Conservation (phyloP, 2,888 invertebrate genomes). For the Ommatoiulus sabulosus region DNA sequence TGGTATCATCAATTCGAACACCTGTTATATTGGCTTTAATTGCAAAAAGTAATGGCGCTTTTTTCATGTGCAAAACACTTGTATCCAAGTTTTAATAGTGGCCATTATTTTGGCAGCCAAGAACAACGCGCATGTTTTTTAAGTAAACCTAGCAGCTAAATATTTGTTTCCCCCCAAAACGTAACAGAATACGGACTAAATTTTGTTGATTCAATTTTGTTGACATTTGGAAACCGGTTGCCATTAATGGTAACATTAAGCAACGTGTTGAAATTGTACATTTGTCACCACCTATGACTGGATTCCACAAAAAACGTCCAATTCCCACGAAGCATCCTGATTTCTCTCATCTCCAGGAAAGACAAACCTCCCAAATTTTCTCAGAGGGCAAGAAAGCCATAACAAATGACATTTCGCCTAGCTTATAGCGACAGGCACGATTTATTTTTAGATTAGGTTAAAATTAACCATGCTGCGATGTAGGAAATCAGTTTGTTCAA, state of each 20-base stretch:
- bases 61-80: too few species aligned
- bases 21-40: neutral
- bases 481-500: neutral
- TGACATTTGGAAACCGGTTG: too few species aligned
- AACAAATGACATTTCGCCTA: constrained; percentile 10
- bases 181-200: too few species aligned
- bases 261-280: too few species aligned
- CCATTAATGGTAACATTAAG: too few species aligned
- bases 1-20: neutral
- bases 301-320: neutral
- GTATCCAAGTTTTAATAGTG: too few species aligned
- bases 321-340: neutral
- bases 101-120: too few species aligned
- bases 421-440: neutral
- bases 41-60: too few species aligned
- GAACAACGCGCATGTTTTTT: too few species aligned
- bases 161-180: too few species aligned
- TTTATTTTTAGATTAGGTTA: constrained; percentile 28
- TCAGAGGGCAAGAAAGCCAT: constrained; percentile 23
- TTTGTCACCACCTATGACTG: neutral
- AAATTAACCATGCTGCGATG: constrained; percentile 19
- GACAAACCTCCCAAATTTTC: neutral
- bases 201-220: too few species aligned
- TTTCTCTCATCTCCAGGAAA: neutral
- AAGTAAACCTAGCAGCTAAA: too few species aligned